phyloP scores from a whole-genome alignment of 1,140 invertebrate species.

The Cherax quadricarinatus region DNA sequence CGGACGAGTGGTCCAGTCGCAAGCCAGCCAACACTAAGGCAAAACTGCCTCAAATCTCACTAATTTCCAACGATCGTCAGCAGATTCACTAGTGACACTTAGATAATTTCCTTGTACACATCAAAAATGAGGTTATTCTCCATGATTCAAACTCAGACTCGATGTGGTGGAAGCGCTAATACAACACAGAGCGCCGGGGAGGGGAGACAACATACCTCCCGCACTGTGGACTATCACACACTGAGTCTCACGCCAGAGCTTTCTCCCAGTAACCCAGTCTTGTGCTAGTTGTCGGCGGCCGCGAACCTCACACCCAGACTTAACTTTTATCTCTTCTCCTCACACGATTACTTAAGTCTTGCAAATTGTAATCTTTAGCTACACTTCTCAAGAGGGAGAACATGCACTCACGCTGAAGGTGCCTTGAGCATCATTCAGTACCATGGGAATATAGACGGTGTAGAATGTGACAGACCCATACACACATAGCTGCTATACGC shows the following conservation, averaged over 20 bases:
- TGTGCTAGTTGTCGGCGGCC: conserved; percentile 32
- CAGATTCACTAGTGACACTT: conserved; percentile 41
- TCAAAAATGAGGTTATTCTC: conserved; percentile 41
- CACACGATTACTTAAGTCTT: neutral
- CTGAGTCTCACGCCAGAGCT: conserved; percentile 41
- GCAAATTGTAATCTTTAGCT: neutral
- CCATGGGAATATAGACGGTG: neutral
- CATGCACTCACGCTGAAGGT: neutral
- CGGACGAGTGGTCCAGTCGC: conserved; percentile 52
- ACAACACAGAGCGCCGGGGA: conserved; percentile 30
- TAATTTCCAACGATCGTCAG: conserved; percentile 34
- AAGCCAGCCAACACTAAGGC: conserved; percentile 60
- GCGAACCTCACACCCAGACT: conserved; percentile 33
- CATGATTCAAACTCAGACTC: neutral
- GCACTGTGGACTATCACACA: conserved; percentile 49
- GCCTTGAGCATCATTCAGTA: neutral
- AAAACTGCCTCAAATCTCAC: conserved; percentile 63
- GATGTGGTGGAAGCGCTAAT: conserved; percentile 32
- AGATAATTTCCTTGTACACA: conserved; percentile 27
- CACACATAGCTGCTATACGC: conserved; percentile 8
- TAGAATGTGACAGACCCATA: conserved; percentile 2
- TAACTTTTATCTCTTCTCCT: conserved; percentile 34
- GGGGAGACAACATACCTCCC: conserved; percentile 11
- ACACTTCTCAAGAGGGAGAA: neutral
- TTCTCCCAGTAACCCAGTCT: conserved; percentile 63